Conservation (phyloP, 2,113 vertebrate species). For the Nicator chloris region DNA sequence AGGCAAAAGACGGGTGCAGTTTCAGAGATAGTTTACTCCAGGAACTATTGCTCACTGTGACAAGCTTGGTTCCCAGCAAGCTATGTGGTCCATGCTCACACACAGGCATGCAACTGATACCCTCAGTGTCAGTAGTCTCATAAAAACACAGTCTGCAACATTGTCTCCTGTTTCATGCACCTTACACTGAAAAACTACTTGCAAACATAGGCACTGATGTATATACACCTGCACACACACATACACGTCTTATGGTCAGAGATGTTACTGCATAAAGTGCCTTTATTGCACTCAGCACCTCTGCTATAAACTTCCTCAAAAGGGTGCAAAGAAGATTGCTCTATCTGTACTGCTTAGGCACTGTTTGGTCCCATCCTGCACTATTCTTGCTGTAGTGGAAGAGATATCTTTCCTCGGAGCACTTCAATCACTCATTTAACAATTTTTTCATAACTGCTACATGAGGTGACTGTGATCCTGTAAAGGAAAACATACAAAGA, state of each 20-base stretch:
- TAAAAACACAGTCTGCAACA: not conserved
- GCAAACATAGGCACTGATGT: not conserved
- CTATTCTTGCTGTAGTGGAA: not conserved
- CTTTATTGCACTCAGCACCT: not conserved
- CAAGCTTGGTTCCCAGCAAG: not conserved
- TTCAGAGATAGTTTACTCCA: not conserved
- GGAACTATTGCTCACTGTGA: not conserved
- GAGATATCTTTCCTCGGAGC: not conserved
- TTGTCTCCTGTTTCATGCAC: not conserved
- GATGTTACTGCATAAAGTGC: too few species aligned
- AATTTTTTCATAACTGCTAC: not conserved
- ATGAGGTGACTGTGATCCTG: not conserved
- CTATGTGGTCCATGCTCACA: not conserved
- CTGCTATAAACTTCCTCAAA: not conserved
- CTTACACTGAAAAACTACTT: not conserved
- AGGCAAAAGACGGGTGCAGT: not conserved
- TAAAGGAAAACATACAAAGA: not conserved
- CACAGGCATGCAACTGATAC: not conserved
- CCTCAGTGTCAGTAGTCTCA: not conserved
- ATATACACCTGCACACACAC: not conserved
- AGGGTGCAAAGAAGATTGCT: not conserved
- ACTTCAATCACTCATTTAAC: not conserved
- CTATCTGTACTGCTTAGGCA: not conserved
- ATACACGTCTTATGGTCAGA: fast-evolving
- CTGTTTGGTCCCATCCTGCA: not conserved